phyloP scores from a whole-genome alignment of 1,140 invertebrate species.

The Oscheius sp. region DNA sequence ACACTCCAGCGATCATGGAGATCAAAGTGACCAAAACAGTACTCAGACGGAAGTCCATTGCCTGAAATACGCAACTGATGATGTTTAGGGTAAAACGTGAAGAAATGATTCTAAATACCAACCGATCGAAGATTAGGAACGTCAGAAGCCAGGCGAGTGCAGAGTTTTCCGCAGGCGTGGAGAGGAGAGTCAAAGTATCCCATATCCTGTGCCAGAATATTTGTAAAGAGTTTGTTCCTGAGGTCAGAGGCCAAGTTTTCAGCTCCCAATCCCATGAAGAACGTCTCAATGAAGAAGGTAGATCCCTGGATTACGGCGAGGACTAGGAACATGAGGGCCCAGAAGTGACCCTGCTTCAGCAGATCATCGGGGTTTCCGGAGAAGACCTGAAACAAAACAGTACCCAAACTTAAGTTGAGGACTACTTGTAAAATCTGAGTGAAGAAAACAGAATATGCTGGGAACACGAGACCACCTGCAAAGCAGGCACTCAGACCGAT shows the following conservation, averaged over 20 bases:
- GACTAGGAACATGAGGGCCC: slow-evolving; percentile 51
- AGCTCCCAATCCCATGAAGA: slow-evolving; percentile 58
- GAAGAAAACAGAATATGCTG: slow-evolving; percentile 47
- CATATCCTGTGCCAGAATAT: slow-evolving; percentile 65
- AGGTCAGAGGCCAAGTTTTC: slow-evolving; percentile 64
- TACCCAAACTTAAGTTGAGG: neutral
- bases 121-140: slow-evolving; percentile 65
- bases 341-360: slow-evolving; percentile 46
- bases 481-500: slow-evolving; percentile 12
- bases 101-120: no score
- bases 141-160: slow-evolving; percentile 66
- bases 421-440: slow-evolving; percentile 41
- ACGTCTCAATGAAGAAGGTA: slow-evolving; percentile 14
- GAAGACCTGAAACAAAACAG: slow-evolving; percentile 44
- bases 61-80: slow-evolving; percentile 50
- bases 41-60: slow-evolving; percentile 63
- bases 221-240: slow-evolving; percentile 61
- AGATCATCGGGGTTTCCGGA: slow-evolving; percentile 37
- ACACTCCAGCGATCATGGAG: slow-evolving; percentile 61
- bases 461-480: slow-evolving; percentile 37
- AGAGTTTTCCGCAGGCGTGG: slow-evolving; percentile 64
- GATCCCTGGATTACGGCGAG: slow-evolving; percentile 27
- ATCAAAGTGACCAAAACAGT: slow-evolving; percentile 62
- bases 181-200: slow-evolving; percentile 65
- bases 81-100: neutral